Base-by-base conservation (phyloP, 2,113 vertebrate genomes). In the Paramormyrops kingsleyae region DNA sequence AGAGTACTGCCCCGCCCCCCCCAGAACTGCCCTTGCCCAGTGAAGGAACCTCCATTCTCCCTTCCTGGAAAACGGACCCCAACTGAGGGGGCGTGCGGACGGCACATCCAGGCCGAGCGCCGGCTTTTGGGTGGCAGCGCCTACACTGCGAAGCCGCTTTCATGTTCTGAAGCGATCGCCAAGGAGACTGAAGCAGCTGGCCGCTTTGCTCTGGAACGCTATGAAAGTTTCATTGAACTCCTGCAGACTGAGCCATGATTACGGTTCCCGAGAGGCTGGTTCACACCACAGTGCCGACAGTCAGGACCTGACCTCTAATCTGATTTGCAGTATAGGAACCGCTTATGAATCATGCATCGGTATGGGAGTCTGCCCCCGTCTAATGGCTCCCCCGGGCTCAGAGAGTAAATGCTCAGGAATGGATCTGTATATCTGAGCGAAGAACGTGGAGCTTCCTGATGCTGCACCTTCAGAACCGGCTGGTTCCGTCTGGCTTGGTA, bases 321-420 rank as follows among this genome's bases (percentile, higher is more conserved):
- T 94, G 92, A 94, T 94, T 92, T 92, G 91, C 91, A 92, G 89
- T 44, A 83, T 90, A 27, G 91, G 92, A 89, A 66, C 92, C 91
- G 91, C 91, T 42, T 89, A 92, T 95, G 92, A 95, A 95, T 95
- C 93, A 95, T 94, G 89, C 93, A 96, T 92, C 92, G 90, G 92
- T 91, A 89, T 80, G 89, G 94, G 92, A 92, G 93, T 93, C 93
- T 90, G 91, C 93, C 94, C 94, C 62, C n/a, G 0, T 10, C 62
- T 95, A 95, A 94, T 93, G 93, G 90, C 91, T 94, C 92, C 93
- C 92, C 90, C 44, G 92, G 94, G 94, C 93, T 89, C 89, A 90
- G 39, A 50, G 92, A 91, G 27, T 77, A 62, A 74, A 56, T 31
- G 21, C 46, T 31, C n/a, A 5, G 42, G 44, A n/a, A 49, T 86